Percentiles rank a stretch among this genome's conserved stretches.
Conservation (phyloP, 2,888 invertebrate genomes). For the Lithophane semibrunnea region DNA sequence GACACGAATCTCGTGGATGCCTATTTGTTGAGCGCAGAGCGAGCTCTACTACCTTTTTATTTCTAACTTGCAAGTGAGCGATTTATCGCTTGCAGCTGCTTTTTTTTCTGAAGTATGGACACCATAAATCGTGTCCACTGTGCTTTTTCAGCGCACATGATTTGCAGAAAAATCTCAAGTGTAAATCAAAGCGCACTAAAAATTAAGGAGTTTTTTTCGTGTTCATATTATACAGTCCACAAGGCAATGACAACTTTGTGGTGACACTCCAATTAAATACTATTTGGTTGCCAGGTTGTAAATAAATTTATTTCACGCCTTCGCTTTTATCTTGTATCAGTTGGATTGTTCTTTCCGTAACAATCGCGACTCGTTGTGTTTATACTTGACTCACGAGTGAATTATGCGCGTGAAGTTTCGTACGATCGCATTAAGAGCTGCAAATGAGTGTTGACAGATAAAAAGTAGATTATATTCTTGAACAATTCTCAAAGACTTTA, state of each 20-base stretch:
- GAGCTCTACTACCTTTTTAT: conserved; percentile 72
- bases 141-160: conserved; percentile 70
- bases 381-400: conserved; percentile 78
- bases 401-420: conserved; percentile 72
- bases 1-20: conserved; percentile 70
- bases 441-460: conserved; percentile 53
- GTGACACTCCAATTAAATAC: conserved; percentile 85
- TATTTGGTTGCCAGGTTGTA: conserved; percentile 80
- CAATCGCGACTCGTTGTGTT: conserved; percentile 81
- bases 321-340: conserved; percentile 86
- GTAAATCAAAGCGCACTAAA: conserved; percentile 53
- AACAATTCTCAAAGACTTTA: conserved; percentile 19
- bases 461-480: conserved; percentile 39
- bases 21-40: conserved; percentile 77
- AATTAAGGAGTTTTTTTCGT: conserved; percentile 16
- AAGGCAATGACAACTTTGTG: conserved; percentile 59
- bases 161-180: conserved; percentile 62
- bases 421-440: conserved; percentile 62
- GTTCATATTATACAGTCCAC: conserved; percentile 34
- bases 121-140: conserved; percentile 74
- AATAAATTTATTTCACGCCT: conserved; percentile 85
- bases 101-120: conserved; percentile 74
- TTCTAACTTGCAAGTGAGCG: conserved; percentile 77
- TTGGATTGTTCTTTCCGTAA: conserved; percentile 85
- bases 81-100: conserved; percentile 79